Evolutionary conservation across 2,888 invertebrate genomes (phyloP), one percentile per base, ranked within the genome.

Genomic region (Coleophora deauratella): DNA sequence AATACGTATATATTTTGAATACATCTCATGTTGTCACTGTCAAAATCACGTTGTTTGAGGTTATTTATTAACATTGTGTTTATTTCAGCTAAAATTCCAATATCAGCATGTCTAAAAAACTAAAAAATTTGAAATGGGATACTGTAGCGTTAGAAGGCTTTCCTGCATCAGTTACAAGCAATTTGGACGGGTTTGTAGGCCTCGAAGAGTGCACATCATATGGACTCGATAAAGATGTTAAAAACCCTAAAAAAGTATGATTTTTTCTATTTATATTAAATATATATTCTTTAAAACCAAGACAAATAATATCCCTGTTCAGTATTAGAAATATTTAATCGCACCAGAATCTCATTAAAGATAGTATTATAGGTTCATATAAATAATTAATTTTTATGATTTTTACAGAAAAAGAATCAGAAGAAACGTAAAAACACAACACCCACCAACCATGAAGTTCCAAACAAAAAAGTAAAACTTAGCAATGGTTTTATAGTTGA

Each of bases 191-290:
- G 9, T 87, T 95, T 46, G 87, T 93, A 30, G 94, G 93, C 1
- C 87, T 95, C 34, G 94, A 95, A 73, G 94, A 94, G 59, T 88
- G 95, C 45, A 88, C 88, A 3, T 88, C 90, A 50, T 94, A 94
- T 62, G 87, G 88, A 46, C 66, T 91, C 35, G 85, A 82, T 51
- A 78, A 66, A 55, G 72, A 72, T 33, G 60, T 37, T 38, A 89
- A 50, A 62, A 67, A 49, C 44, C 49, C 56, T 3, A 72, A 61
- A 76, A 81, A 72, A 78, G 85, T 73, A 67, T 0, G 33, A n/a
- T 34, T 34, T 9, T 1, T 32, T 37, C 15, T 13, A 14, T 14
- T 34, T 14, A 13, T 9, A 14, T 12, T 14, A 7, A 2, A 8
- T 13, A 14, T 14, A 9, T 10, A 10, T 15, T 33, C 3, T 8